Percentiles rank a stretch among this genome's conserved stretches.
Conservation (phyloP, 2,113 vertebrate genomes). For the Stegostoma tigrinum region DNA sequence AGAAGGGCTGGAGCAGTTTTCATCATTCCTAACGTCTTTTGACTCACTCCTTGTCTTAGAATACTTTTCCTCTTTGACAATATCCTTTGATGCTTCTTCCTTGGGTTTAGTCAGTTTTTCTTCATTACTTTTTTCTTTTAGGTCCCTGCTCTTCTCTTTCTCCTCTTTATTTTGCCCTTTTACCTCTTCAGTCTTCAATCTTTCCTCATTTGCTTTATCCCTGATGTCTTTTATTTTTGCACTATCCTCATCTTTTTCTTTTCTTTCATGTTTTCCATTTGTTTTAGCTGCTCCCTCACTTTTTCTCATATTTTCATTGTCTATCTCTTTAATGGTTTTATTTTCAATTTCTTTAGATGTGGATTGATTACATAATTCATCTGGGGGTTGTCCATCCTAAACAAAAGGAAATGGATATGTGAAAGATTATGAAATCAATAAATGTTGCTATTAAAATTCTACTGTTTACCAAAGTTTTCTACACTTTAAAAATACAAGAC, state of each 20-base stretch:
- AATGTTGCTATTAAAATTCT: not conserved
- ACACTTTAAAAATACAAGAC: not conserved
- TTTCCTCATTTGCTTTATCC: slow-evolving; percentile 42
- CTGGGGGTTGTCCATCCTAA: slow-evolving; percentile 4
- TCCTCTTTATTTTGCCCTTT: slow-evolving; percentile 40
- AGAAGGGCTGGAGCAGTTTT: not conserved
- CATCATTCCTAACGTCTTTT: slow-evolving; percentile 1
- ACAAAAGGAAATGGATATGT: not conserved
- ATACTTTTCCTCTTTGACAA: not conserved
- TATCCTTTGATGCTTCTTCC: not conserved
- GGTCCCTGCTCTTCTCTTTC: slow-evolving; percentile 37
- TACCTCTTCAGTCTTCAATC: slow-evolving; percentile 36
- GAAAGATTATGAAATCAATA: slow-evolving; percentile 10
- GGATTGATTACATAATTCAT: not conserved
- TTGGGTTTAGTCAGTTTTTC: slow-evolving; percentile 41
- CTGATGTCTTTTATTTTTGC: slow-evolving; percentile 54
- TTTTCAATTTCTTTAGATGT: not conserved
- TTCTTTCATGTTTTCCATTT: slow-evolving; percentile 40
- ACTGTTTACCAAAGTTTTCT: not conserved
- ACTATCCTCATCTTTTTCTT: slow-evolving; percentile 21
- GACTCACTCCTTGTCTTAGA: not conserved
- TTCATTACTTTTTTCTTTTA: slow-evolving; percentile 39
- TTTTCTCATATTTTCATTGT: slow-evolving; percentile 38
- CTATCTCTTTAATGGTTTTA: not conserved
- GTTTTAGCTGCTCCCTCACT: slow-evolving; percentile 44